phyloP scores from a whole-genome alignment of 1,140 invertebrate species.

The Drosophila elegans region DNA sequence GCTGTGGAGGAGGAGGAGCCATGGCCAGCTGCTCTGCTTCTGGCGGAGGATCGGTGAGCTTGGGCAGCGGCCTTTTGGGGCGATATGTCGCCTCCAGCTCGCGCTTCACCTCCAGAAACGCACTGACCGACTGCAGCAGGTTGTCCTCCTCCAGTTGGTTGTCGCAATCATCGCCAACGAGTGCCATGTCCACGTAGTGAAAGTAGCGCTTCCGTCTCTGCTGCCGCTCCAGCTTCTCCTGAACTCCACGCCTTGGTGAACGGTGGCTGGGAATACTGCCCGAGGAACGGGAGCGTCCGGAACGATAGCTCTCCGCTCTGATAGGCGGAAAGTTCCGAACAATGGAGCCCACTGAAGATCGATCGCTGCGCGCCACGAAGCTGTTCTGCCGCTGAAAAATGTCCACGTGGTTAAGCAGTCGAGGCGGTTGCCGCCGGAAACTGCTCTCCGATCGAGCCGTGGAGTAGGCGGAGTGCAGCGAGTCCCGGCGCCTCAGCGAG shows the following conservation, averaged over 20 bases:
- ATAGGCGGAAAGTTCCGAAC: slow-evolving; percentile 76
- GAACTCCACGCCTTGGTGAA: slow-evolving; percentile 38
- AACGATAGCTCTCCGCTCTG: slow-evolving; percentile 63
- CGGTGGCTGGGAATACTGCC: slow-evolving; percentile 42
- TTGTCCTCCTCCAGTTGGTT: slow-evolving; percentile 67
- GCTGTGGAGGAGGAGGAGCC: slow-evolving; percentile 9
- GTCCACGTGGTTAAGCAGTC: slow-evolving; percentile 69
- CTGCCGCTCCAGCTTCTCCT: slow-evolving; percentile 39
- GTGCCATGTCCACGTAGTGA: slow-evolving; percentile 71
- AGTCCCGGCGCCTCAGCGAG: slow-evolving; percentile 56
- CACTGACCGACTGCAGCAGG: slow-evolving; percentile 73
- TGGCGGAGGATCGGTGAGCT: slow-evolving; percentile 15
- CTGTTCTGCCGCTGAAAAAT: slow-evolving; percentile 79
- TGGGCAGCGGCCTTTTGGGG: slow-evolving; percentile 42
- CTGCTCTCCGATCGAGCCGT: slow-evolving; percentile 70
- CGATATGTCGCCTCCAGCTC: slow-evolving; percentile 58
- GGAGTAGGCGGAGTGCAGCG: slow-evolving; percentile 64
- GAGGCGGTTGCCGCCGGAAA: slow-evolving; percentile 40
- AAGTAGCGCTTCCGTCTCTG: slow-evolving; percentile 64
- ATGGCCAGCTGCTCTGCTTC: not conserved
- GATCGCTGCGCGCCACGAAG: slow-evolving; percentile 70
- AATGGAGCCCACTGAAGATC: slow-evolving; percentile 78
- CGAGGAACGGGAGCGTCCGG: slow-evolving; percentile 57
- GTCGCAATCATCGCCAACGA: slow-evolving; percentile 63
- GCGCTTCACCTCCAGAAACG: slow-evolving; percentile 78